phyloP scores from a whole-genome alignment of 2,888 invertebrate genomes.

The Brenthis ino region DNA sequence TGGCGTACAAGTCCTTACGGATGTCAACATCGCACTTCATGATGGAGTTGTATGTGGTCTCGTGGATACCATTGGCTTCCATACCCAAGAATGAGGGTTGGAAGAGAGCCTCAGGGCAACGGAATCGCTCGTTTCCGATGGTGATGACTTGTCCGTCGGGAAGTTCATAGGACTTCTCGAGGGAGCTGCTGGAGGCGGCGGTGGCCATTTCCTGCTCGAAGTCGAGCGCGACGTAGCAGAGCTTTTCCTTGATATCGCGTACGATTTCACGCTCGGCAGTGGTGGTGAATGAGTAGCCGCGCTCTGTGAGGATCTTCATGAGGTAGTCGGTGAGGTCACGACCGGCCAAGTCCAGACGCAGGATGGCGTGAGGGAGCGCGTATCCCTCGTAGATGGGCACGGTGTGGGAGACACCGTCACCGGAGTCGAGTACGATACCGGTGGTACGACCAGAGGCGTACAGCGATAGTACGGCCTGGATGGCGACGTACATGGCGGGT shows the following conservation, averaged over 20 bases:
- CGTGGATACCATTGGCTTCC: constrained; percentile 94
- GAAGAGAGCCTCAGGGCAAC: constrained; percentile 97
- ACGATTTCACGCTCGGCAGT: constrained; percentile 97
- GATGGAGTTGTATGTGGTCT: constrained; percentile 96
- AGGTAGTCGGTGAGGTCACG: constrained; percentile 96
- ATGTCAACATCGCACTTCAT: constrained; percentile 98
- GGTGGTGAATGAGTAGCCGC: constrained; percentile 95
- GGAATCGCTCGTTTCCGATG: constrained; percentile 96
- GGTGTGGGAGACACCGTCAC: constrained; percentile 97
- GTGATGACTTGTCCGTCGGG: constrained; percentile 96
- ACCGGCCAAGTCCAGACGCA: constrained; percentile 95
- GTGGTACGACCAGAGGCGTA: constrained; percentile 98
- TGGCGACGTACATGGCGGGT: constrained; percentile 97
- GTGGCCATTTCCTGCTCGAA: constrained; percentile 98
- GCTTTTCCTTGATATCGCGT: constrained; percentile 96
- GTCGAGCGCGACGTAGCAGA: constrained; percentile 95
- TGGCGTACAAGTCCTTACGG: constrained; percentile 97
- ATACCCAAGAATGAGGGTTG: constrained; percentile 95
- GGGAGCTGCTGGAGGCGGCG: constrained; percentile 93
- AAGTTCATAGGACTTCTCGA: constrained; percentile 97
- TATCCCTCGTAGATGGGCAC: constrained; percentile 98
- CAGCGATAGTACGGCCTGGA: constrained; percentile 95
- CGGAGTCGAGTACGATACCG: constrained; percentile 97
- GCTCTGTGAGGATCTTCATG: constrained; percentile 96
- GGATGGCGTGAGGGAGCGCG: constrained; percentile 95